Base-by-base conservation (phyloP, 2,888 invertebrate genomes). In the Autographa gamma region DNA sequence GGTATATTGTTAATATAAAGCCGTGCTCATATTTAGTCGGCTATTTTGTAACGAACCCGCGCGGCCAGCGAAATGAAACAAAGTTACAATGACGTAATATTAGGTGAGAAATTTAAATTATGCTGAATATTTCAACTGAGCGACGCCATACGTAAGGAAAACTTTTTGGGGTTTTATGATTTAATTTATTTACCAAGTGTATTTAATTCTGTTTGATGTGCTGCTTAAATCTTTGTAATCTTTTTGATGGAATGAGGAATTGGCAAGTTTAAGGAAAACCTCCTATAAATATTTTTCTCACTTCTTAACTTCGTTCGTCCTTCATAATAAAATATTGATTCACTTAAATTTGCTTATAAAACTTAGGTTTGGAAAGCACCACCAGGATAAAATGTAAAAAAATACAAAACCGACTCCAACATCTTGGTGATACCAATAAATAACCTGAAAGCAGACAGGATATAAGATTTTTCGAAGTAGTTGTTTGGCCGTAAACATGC, bases 71-170 rank as follows among this genome's bases (percentile, higher is more conserved):
- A 58, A 71, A 75, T 58, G 65, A 70, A 79, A 83, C 77, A 75
- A 81, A 82, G 71, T 82, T 75, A 76, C 64, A 77, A 74, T 71
- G 69, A 74, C 69, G 68, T 34, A 69, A 56, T 69, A 76, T 72
- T 79, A 76, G 69, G 66, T 63, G 71, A 19, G 63, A 68, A 63
- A 73, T 76, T 70, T 76, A 79, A 76, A 81, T 73, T 76, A 76
- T 73, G 67, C 66, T 64, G 77, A 73, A 79, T 78, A 82, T 75
- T 81, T 76, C 60, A 79, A 73, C 77, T 54, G 54, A 71, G 62
- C 48, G 4, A 43, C 63, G 67, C 31, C 65, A 64, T 31, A 66
- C 65, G 60, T 58, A 25, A 48, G 64, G 63, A 66, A 31, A 14
- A n/a, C 9, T 31, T 34, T 34, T 66, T 65, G 66, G 63, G n/a